Conservation (phyloP, 2,797 vertebrate genomes). For the Anas georgica region DNA sequence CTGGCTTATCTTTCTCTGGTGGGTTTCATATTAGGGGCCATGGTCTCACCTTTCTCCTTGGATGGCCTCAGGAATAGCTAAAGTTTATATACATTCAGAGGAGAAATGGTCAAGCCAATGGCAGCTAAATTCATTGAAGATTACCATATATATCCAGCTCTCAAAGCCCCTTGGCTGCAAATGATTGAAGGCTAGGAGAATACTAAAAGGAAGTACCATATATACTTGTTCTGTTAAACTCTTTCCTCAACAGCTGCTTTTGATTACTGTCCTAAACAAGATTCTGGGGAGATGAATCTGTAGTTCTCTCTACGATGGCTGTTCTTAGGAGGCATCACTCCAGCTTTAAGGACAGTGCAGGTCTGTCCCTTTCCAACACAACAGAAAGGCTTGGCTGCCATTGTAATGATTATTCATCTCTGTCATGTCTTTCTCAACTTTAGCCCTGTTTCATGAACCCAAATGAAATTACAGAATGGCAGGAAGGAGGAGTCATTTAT, state of each 20-base stretch:
- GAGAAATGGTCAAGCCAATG: neutral
- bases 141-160: neutral
- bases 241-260: neutral
- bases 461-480: constrained; percentile 31
- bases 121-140: neutral
- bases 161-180: neutral
- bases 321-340: neutral
- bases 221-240: neutral
- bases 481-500: constrained; percentile 27
- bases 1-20: neutral
- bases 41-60: neutral
- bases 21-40: neutral
- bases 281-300: neutral
- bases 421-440: constrained; percentile 1
- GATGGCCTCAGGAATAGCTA: neutral
- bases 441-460: neutral
- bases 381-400: neutral
- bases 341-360: neutral
- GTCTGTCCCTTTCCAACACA: neutral
- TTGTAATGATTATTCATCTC: constrained; percentile 17
- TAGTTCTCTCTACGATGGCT: neutral
- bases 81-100: neutral
- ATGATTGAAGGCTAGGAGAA: neutral
- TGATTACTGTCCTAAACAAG: neutral
- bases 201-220: neutral